Evolutionary conservation across 2,888 invertebrate genomes (phyloP).

Genomic region (Megalurothrips usitatus): DNA sequence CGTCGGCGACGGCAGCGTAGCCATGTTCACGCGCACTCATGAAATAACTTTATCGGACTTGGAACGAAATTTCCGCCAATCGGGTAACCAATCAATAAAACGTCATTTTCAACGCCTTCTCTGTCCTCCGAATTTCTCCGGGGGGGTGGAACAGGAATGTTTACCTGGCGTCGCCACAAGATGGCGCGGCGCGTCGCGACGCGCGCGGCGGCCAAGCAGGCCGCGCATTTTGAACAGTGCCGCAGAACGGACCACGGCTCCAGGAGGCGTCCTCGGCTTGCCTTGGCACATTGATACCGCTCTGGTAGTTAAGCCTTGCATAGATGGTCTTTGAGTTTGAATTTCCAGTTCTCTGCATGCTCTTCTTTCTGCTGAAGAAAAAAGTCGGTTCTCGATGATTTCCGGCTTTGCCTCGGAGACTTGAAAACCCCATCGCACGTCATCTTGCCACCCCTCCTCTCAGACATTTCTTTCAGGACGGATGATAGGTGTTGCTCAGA

Average conservation of each 20-base stretch:
- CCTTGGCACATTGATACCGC: too few relatives aligned
- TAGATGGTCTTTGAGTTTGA: too few relatives aligned
- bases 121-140: neutral
- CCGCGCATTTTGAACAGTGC: neutral
- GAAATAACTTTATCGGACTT: conserved; percentile 35
- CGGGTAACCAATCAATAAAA: conserved; percentile 38
- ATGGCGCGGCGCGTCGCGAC: neutral
- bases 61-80: conserved; percentile 35
- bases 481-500: too few relatives aligned
- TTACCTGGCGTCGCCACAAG: neutral
- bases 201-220: neutral
- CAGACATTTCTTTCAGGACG: too few relatives aligned
- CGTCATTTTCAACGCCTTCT: conserved; percentile 34
- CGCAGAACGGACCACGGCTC: neutral
- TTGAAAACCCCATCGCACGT: too few relatives aligned
- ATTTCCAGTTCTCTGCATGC: too few relatives aligned
- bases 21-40: conserved; percentile 58
- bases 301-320: too few relatives aligned
- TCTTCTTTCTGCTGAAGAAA: too few relatives aligned
- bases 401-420: too few relatives aligned
- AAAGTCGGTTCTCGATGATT: too few relatives aligned
- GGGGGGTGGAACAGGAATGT: neutral
- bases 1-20: conserved; percentile 79
- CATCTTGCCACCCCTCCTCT: too few relatives aligned
- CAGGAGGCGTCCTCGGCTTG: too few relatives aligned